These are phyloP conservation scores for Cirrhinus mrigala DNA, from an alignment of 2,797 vertebrate genomes.

Conservation along the genomic window DNA sequence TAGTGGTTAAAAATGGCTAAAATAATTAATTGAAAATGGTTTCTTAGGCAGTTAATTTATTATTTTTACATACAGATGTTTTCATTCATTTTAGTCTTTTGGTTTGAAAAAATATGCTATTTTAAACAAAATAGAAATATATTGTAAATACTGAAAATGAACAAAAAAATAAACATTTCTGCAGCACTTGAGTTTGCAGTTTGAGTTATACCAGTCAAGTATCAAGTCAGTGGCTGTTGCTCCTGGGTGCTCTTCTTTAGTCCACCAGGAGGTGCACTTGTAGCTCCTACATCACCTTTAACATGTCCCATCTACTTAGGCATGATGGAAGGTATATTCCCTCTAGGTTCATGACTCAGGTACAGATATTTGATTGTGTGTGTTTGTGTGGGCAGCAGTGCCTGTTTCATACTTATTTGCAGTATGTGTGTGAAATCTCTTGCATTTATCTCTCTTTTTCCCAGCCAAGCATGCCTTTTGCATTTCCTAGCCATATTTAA, in stretches of 20 bases:
- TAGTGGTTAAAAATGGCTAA: neutral
- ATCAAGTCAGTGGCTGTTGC: neutral
- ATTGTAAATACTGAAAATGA: neutral
- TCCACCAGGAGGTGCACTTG: constrained; percentile 58
- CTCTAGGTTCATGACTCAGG: neutral
- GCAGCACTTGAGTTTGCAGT: neutral
- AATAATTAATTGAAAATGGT: neutral
- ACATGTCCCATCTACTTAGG: neutral
- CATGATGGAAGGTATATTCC: neutral
- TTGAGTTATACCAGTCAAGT: neutral
- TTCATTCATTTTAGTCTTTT: neutral
- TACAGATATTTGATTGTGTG: constrained; percentile 19
- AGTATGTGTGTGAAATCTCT: neutral
- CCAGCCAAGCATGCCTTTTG: constrained; percentile 14
- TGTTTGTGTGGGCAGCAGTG: neutral
- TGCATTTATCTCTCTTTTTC: neutral
- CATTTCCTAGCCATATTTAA: neutral
- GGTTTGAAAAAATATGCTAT: neutral
- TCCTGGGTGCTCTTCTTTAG: neutral
- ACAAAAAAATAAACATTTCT: constrained; percentile 18
- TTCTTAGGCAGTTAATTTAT: neutral
- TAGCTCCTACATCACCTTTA: constrained; percentile 39
- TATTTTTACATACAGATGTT: neutral
- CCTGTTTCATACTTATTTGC: neutral
- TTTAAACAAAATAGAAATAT: neutral